Conservation (phyloP, 1,140 invertebrate species). For the Neodiprion virginianus region DNA sequence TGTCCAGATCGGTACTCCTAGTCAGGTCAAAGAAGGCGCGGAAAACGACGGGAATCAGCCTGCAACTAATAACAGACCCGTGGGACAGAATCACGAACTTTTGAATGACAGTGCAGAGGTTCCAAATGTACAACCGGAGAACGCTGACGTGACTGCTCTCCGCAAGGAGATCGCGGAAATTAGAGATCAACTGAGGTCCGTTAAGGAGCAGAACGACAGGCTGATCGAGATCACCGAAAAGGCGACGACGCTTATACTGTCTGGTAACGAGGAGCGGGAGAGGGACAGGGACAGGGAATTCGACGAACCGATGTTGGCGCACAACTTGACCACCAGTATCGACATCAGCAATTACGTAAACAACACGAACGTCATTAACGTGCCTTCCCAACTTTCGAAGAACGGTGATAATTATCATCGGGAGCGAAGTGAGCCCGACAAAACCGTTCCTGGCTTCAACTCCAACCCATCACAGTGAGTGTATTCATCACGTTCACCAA, state of each 20-base stretch:
- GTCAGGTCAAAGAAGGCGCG: neutral
- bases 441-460: too few species aligned
- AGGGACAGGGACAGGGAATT: neutral
- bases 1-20: neutral
- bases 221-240: neutral
- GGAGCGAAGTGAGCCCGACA: too few species aligned
- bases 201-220: neutral
- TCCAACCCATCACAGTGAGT: too few species aligned
- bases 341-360: slow-evolving; percentile 2
- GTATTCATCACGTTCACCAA: too few species aligned
- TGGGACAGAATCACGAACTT: neutral
- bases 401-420: too few species aligned
- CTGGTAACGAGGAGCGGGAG: neutral
- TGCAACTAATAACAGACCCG: neutral
- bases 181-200: neutral
- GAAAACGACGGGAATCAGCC: too few species aligned
- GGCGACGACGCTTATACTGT: neutral
- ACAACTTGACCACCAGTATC: neutral
- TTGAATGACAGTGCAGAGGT: neutral
- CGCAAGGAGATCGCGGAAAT: neutral
- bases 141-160: neutral
- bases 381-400: neutral
- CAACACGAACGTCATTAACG: neutral
- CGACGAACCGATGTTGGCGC: neutral
- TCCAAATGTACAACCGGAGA: too few species aligned